Conservation (phyloP, 1,140 invertebrate species). For the Battus philenor region DNA sequence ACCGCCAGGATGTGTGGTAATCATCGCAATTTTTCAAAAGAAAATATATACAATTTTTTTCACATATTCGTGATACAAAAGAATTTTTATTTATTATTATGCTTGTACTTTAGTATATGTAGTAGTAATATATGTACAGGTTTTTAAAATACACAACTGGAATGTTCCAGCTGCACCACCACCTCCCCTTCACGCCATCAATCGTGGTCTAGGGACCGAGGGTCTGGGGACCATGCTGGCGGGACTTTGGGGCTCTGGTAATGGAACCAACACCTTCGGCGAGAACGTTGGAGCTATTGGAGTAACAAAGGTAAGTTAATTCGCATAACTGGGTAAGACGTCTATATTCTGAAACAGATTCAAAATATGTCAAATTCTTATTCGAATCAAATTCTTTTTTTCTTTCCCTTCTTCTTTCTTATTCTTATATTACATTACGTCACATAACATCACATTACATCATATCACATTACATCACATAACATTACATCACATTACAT, state of each 20-base stretch:
- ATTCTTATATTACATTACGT: too few relatives aligned
- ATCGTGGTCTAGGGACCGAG: slow-evolving; percentile 90
- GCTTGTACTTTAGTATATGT: background rate
- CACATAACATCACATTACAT: too few relatives aligned
- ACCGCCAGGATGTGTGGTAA: slow-evolving; percentile 87
- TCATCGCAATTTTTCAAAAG: slow-evolving; percentile 17
- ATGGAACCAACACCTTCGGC: slow-evolving; percentile 92
- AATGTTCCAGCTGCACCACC: slow-evolving; percentile 81
- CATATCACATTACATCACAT: background rate
- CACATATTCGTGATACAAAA: too few relatives aligned
- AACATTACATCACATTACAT: background rate
- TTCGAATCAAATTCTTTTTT: too few relatives aligned
- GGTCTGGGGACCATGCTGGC: slow-evolving; percentile 89
- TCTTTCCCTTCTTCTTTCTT: too few relatives aligned
- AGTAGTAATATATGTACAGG: too few relatives aligned
- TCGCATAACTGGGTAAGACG: too few relatives aligned
- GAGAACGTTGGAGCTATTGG: slow-evolving; percentile 95
- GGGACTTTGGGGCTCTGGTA: slow-evolving; percentile 88
- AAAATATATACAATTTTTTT: background rate
- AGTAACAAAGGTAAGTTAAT: slow-evolving; percentile 78
- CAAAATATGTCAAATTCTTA: too few relatives aligned
- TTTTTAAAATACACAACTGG: too few relatives aligned
- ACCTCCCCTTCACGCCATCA: slow-evolving; percentile 90
- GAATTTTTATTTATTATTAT: background rate
- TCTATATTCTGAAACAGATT: too few relatives aligned